A percentile compares a stretch with the other conserved stretches of the same genome.
These are phyloP conservation scores for Lepidurus apus DNA, from an alignment of 1,140 invertebrate genomes.

Conservation along the genomic window DNA sequence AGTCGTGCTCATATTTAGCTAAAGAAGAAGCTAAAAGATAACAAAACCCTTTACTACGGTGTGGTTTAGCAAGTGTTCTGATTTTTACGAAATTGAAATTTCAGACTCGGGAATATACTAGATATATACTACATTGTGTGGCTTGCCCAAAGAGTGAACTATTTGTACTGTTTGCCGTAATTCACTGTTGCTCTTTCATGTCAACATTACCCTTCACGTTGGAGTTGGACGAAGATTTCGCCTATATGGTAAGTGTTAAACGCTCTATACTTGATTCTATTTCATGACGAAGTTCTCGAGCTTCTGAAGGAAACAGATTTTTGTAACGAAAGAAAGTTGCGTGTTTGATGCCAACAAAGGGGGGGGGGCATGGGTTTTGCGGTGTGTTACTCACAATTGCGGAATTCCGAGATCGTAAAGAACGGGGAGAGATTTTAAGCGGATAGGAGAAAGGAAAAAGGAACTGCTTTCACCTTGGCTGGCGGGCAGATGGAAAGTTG, in stretches of 20 bases:
- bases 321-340: neutral
- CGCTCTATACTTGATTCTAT: neutral
- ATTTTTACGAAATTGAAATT: neutral
- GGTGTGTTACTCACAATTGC: neutral
- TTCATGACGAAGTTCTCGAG: neutral
- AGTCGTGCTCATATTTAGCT: neutral
- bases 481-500: neutral
- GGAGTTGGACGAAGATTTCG: conserved; percentile 8
- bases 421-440: neutral
- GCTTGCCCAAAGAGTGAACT: neutral
- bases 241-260: neutral
- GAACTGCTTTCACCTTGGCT: conserved; percentile 6
- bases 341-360: neutral
- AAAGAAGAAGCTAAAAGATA: neutral
- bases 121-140: neutral
- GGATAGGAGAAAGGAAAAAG: neutral
- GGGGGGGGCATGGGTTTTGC: neutral
- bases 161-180: neutral
- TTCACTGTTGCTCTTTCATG: neutral
- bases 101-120: neutral
- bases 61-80: neutral
- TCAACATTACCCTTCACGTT: conserved; percentile 2
- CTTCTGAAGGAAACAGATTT: neutral
- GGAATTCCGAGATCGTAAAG: neutral
- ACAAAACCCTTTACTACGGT: neutral